Percentiles rank a stretch among this genome's conserved stretches.
These are phyloP conservation scores for Atherix ibis DNA, from an alignment of 2,888 invertebrate genomes.

Conservation along the genomic window DNA sequence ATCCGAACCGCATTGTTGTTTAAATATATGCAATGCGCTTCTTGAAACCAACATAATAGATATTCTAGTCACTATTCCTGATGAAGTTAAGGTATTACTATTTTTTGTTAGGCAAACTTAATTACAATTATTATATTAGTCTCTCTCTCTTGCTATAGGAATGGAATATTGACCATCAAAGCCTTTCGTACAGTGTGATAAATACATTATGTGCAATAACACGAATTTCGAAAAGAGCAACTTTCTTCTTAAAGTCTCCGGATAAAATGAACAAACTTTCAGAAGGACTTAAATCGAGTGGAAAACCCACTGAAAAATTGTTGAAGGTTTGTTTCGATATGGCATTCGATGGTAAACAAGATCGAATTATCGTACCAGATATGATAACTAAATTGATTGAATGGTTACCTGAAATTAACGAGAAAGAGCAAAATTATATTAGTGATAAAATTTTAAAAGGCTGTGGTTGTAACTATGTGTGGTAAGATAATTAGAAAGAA, in stretches of 20 bases:
- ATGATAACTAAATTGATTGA: conserved; percentile 35
- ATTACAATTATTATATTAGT: neutral
- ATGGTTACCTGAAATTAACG: conserved; percentile 36
- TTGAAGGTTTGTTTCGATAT: conserved; percentile 34
- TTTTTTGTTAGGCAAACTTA: neutral
- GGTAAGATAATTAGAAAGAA: conserved; percentile 19
- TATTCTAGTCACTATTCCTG: conserved; percentile 27
- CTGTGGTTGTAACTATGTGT: conserved; percentile 34
- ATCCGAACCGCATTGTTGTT: conserved; percentile 15
- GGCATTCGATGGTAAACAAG: conserved; percentile 28
- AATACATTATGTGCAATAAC: conserved; percentile 22
- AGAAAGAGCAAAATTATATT: conserved; percentile 30
- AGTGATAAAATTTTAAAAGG: conserved; percentile 28
- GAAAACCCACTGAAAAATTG: conserved; percentile 32
- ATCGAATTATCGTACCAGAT: conserved; percentile 29
- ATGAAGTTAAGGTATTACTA: conserved; percentile 21
- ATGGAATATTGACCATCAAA: conserved; percentile 24
- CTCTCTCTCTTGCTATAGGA: conserved; percentile 13
- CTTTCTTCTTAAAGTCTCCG: conserved; percentile 18
- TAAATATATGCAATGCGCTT: conserved; percentile 26
- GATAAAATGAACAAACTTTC: conserved; percentile 25
- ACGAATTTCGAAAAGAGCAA: conserved; percentile 18
- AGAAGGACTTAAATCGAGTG: conserved; percentile 26
- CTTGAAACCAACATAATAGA: conserved; percentile 31
- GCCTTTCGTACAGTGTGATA: conserved; percentile 22